These are phyloP conservation scores for Glareola pratincola DNA, from an alignment of 2,113 vertebrate genomes.

Conservation along the genomic window DNA sequence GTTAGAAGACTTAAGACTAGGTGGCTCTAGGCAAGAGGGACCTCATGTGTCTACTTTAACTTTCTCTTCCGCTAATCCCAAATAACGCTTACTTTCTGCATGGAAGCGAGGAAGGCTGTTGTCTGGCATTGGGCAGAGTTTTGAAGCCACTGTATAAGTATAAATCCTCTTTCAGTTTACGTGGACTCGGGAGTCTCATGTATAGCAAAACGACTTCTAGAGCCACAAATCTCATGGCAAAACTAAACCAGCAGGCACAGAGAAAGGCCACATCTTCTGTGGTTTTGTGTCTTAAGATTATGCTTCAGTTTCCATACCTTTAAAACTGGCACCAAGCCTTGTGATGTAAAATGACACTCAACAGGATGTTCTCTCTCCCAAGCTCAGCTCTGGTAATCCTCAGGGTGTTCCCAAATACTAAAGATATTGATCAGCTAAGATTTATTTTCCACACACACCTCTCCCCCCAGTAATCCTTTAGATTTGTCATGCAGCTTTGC, in stretches of 20 bases:
- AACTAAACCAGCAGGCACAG: background rate
- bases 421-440: background rate
- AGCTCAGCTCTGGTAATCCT: background rate
- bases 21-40: background rate
- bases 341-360: background rate
- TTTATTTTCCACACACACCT: background rate
- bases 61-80: background rate
- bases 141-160: background rate
- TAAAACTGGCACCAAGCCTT: background rate
- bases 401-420: background rate
- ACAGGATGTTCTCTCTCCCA: background rate
- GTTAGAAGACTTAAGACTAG: background rate
- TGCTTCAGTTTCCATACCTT: background rate
- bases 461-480: background rate
- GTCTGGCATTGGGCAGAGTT: background rate
- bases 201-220: background rate
- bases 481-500: background rate
- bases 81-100: background rate
- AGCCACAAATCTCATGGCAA: background rate
- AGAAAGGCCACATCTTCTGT: background rate
- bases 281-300: background rate
- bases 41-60: background rate
- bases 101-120: background rate
- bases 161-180: background rate
- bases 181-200: accelerated